Conservation (phyloP, 2,113 vertebrate genomes). For the Fregetta grallaria region DNA sequence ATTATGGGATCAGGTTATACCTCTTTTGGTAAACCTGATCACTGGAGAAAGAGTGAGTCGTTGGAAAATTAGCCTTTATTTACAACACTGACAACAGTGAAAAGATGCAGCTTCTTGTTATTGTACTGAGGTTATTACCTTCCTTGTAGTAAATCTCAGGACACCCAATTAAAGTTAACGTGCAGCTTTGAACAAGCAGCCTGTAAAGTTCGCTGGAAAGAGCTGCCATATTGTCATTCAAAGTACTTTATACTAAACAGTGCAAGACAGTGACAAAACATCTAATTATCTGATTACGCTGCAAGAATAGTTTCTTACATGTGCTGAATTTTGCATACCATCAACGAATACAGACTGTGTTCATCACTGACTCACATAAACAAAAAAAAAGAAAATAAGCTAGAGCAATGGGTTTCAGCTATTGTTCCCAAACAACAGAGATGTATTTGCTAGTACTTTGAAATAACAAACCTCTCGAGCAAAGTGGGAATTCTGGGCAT, state of each 20-base stretch:
- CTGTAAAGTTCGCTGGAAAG: conserved; percentile 46
- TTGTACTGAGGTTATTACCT: conserved; percentile 36
- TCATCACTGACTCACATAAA: neutral
- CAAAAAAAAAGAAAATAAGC: neutral
- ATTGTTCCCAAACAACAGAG: neutral
- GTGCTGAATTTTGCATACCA: conserved; percentile 32
- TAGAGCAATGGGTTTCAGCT: neutral
- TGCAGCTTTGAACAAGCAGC: conserved; percentile 63
- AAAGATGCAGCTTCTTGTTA: conserved; percentile 21
- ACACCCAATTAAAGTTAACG: conserved; percentile 71
- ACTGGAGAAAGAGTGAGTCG: neutral
- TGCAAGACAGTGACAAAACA: conserved; percentile 34
- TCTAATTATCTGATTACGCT: conserved; percentile 57
- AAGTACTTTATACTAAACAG: conserved; percentile 41
- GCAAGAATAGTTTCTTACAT: conserved; percentile 18
- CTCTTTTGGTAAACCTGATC: neutral
- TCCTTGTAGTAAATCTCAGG: conserved; percentile 64
- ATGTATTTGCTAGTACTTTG: neutral
- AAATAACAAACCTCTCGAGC: neutral
- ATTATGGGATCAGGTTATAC: neutral
- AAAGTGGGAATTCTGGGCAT: neutral
- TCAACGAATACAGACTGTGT: neutral
- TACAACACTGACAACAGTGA: conserved; percentile 36
- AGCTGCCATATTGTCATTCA: conserved; percentile 53
- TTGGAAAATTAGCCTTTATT: conserved; percentile 58